Conservation (phyloP, 2,113 vertebrate genomes). For the Murina feae region DNA sequence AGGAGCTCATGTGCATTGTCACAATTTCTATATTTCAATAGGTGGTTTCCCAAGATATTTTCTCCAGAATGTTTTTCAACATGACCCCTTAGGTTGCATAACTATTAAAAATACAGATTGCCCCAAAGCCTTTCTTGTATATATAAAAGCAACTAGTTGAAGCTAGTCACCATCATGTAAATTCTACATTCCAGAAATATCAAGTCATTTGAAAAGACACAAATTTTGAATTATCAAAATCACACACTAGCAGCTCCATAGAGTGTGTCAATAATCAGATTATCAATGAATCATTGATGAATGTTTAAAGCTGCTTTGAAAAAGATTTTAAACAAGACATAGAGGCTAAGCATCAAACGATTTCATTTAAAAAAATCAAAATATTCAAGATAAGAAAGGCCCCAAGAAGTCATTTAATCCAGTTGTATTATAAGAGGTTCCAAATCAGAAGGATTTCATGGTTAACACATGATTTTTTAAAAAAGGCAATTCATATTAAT, state of each 20-base stretch:
- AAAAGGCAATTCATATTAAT: neutral
- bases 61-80: conserved; percentile 58
- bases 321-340: conserved; percentile 19
- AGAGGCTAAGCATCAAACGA: neutral
- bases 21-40: conserved; percentile 50
- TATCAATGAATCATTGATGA: neutral
- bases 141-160: conserved; percentile 28
- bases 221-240: conserved; percentile 31
- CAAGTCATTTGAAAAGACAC: conserved; percentile 31
- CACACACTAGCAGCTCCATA: neutral
- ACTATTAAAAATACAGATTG: conserved; percentile 11
- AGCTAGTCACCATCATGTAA: conserved; percentile 25
- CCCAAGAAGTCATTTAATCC: neutral
- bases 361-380: conserved; percentile 36
- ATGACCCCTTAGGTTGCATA: conserved; percentile 20
- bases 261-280: conserved; percentile 13
- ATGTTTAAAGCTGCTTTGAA: conserved; percentile 2
- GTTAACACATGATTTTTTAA: neutral
- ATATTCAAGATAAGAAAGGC: neutral
- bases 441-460: neutral
- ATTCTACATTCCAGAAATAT: conserved; percentile 35
- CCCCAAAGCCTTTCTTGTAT: neutral
- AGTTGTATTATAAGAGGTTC: neutral
- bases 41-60: conserved; percentile 61
- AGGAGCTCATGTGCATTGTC: neutral